These are phyloP conservation scores for Megalonaias nervosa DNA, from an alignment of 1,140 invertebrate genomes.

Conservation along the genomic window DNA sequence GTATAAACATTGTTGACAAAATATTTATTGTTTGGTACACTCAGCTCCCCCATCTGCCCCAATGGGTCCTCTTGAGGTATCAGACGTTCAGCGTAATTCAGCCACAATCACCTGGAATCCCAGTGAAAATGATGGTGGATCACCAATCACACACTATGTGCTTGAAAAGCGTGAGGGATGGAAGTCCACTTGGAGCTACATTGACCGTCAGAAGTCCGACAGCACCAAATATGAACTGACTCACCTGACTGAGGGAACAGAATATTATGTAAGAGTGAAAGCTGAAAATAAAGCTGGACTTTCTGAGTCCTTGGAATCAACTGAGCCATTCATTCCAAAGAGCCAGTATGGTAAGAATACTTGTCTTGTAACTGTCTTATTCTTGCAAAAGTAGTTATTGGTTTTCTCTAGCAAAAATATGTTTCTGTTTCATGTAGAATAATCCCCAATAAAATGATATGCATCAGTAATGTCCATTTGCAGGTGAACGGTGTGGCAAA, in stretches of 20 bases:
- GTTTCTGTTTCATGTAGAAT: too few species aligned
- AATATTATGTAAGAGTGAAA: slow-evolving; percentile 72
- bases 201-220: slow-evolving; percentile 34
- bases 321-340: slow-evolving; percentile 88
- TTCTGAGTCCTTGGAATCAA: slow-evolving; percentile 77
- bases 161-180: slow-evolving; percentile 83
- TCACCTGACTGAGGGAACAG: slow-evolving; percentile 80
- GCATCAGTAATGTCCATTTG: too few species aligned
- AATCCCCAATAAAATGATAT: too few species aligned
- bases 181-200: slow-evolving; percentile 57
- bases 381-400: not conserved
- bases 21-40: too few species aligned
- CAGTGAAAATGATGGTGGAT: slow-evolving; percentile 93
- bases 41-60: slow-evolving; percentile 79
- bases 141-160: slow-evolving; percentile 96
- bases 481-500: too few species aligned
- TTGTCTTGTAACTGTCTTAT: not conserved
- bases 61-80: slow-evolving; percentile 93
- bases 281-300: slow-evolving; percentile 66
- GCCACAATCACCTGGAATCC: slow-evolving; percentile 95
- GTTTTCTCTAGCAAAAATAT: too few species aligned
- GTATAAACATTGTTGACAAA: too few species aligned
- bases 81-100: slow-evolving; percentile 93
- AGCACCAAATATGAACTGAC: slow-evolving; percentile 36
- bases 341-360: slow-evolving; percentile 88